These are phyloP conservation scores for Hexactinellida sp. DNA, from an alignment of 37 sponge, comb jelly and placozoan genomes.

Conservation along the genomic window DNA sequence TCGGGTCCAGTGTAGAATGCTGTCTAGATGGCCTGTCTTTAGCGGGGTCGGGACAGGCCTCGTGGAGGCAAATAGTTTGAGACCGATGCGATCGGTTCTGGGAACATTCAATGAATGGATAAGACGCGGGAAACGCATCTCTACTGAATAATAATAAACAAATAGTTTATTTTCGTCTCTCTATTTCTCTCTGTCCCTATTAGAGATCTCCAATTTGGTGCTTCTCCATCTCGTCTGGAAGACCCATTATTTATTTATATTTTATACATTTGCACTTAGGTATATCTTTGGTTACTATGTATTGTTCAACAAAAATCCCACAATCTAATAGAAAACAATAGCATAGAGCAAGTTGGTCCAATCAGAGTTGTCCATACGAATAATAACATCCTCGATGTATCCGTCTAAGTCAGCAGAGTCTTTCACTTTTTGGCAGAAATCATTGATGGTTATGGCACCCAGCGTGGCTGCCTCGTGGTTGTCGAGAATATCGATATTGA, in stretches of 20 bases:
- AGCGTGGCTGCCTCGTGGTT: constrained; percentile 96
- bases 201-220: no score
- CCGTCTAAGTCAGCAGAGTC: constrained; percentile 11
- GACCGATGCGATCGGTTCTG: background rate
- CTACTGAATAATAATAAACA: no score
- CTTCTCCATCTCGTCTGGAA: no score
- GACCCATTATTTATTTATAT: no score
- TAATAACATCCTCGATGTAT: constrained; percentile 10
- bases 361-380: constrained; percentile 7
- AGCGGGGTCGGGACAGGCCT: background rate
- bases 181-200: no score
- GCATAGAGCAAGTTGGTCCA: constrained; percentile 7
- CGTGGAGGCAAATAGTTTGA: background rate
- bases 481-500: constrained; percentile 89
- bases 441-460: constrained; percentile 71
- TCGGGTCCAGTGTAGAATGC: background rate
- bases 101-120: no score
- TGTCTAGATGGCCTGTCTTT: background rate
- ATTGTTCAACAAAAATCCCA: background rate
- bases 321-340: background rate
- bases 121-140: no score
- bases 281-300: no score
- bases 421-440: constrained; percentile 74
- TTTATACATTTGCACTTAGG: no score
- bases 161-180: no score